Evolutionary conservation across 92 coral and sea anemone genomes (phyloP).

Genomic region (Plumapathes pennacea): DNA sequence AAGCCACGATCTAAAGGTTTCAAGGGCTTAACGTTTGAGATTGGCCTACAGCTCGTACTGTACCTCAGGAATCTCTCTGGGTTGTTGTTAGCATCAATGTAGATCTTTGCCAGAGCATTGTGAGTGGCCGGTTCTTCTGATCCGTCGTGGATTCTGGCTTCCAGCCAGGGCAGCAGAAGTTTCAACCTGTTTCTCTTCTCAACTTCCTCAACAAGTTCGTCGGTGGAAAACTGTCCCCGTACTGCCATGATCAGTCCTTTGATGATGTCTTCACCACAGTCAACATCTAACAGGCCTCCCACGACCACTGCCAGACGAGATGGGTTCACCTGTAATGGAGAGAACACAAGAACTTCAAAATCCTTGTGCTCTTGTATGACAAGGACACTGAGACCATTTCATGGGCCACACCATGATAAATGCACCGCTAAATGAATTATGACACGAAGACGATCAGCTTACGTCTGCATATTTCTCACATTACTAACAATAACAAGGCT

Average conservation of each 20-base stretch:
- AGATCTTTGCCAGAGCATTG: constrained; percentile 97
- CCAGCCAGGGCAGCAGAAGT: constrained; percentile 90
- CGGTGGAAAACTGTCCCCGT: constrained; percentile 98
- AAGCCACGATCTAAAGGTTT: no score
- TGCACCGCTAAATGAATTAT: no score
- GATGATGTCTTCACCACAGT: constrained; percentile 94
- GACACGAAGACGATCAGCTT: no score
- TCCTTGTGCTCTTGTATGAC: no score
- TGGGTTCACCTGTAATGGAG: constrained; percentile 79
- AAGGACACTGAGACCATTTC: no score
- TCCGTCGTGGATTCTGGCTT: constrained; percentile 96
- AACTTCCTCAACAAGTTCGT: constrained; percentile 96
- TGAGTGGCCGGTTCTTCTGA: constrained; percentile 99
- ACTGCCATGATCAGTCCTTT: constrained; percentile 98
- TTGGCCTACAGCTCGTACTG: no score
- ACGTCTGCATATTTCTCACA: no score
- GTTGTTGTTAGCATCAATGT: constrained; percentile 95
- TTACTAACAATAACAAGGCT: no score
- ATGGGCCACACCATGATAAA: no score
- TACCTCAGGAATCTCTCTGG: constrained; percentile 99
- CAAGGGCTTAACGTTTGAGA: no score
- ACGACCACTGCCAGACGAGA: constrained; percentile 98
- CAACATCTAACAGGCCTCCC: constrained; percentile 95
- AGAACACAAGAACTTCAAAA: constrained; percentile 1
- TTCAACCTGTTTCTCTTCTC: constrained; percentile 94